phyloP scores from a whole-genome alignment of 2,888 invertebrate species.

The Caenorhabditis virilis region DNA sequence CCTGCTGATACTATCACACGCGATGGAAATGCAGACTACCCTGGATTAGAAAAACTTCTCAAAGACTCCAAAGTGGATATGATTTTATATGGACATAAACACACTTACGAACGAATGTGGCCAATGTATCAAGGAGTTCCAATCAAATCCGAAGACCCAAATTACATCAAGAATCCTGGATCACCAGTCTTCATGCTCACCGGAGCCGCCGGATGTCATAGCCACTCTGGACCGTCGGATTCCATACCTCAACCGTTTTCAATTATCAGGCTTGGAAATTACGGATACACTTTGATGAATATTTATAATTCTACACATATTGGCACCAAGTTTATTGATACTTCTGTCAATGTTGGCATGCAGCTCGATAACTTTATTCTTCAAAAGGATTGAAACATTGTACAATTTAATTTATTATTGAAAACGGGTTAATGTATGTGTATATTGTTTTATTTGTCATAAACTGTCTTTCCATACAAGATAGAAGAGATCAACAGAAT shows the following conservation, averaged over 20 bases:
- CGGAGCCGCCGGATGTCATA: conserved; percentile 43
- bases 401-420: background rate
- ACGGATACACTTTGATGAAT: conserved; percentile 35
- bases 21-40: conserved; percentile 53
- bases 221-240: conserved; percentile 18
- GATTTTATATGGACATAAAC: conserved; percentile 93
- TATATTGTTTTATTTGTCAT: background rate
- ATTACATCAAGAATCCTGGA: conserved; percentile 36
- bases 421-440: background rate
- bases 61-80: conserved; percentile 87
- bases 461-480: no score
- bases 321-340: conserved; percentile 34
- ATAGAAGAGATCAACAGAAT: no score
- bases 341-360: conserved; percentile 10
- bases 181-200: conserved; percentile 45
- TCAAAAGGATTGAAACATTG: conserved; percentile 10
- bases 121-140: conserved; percentile 82
- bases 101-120: conserved; percentile 92
- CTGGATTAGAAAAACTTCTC: conserved; percentile 81
- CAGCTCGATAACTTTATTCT: conserved; percentile 19
- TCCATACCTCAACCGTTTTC: conserved; percentile 21
- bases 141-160: conserved; percentile 8
- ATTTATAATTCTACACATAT: conserved; percentile 27
- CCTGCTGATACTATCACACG: conserved; percentile 28
- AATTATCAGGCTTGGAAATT: conserved; percentile 24